These are phyloP conservation scores for Hylaeus anthracinus DNA, from an alignment of 1,140 invertebrate species.

Conservation along the genomic window DNA sequence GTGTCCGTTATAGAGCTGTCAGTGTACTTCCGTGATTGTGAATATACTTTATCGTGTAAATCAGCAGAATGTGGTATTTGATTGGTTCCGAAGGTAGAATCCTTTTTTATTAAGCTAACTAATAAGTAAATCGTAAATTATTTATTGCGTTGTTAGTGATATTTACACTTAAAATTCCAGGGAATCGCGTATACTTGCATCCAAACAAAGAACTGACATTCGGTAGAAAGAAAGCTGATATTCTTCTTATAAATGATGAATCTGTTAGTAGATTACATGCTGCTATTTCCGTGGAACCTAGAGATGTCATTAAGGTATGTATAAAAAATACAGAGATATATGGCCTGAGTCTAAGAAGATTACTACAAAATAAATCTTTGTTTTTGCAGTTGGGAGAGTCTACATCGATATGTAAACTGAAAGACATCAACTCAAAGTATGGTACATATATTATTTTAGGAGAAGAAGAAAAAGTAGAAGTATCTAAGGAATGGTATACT, in stretches of 20 bases:
- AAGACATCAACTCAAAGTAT: constrained; percentile 62
- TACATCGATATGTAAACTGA: constrained; percentile 48
- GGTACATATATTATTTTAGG: constrained; percentile 44
- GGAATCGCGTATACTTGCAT: neutral
- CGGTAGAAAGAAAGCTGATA: constrained; percentile 56
- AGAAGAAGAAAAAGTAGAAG: constrained; percentile 1
- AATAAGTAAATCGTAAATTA: neutral
- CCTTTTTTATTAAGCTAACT: neutral
- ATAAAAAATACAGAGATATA: neutral
- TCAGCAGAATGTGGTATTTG: constrained; percentile 24
- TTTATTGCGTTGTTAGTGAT: neutral
- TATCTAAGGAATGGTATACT: constrained; percentile 29
- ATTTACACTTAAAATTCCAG: neutral
- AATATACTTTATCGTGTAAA: neutral
- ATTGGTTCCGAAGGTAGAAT: neutral
- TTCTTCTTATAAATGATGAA: constrained; percentile 59
- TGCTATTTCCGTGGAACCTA: constrained; percentile 32
- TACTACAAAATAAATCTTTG: neutral
- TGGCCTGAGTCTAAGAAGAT: neutral
- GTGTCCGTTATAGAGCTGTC: too few relatives aligned
- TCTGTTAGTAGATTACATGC: constrained; percentile 68
- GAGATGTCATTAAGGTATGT: constrained; percentile 1
- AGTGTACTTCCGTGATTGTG: neutral
- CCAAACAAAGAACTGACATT: neutral
- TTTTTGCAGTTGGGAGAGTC: constrained; percentile 17